Conservation (phyloP, 2,797 vertebrate species). For the Acrocephalus scirpaceus region DNA sequence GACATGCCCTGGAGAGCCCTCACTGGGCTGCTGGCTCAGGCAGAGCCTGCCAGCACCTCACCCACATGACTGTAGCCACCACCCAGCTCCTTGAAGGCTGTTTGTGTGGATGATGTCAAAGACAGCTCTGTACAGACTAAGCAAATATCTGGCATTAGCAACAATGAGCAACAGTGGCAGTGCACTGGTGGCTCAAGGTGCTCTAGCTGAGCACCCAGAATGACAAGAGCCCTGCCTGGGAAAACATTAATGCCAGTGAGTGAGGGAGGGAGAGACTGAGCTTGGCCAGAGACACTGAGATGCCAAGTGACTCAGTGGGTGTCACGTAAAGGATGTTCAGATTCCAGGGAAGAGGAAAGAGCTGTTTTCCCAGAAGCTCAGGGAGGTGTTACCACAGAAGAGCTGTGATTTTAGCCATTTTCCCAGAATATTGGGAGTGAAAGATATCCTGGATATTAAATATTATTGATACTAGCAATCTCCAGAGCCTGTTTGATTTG, state of each 20-base stretch:
- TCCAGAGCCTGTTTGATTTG: constrained; percentile 4
- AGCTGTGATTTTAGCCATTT: not conserved
- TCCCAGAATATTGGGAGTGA: not conserved
- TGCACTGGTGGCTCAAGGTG: not conserved
- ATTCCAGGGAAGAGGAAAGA: not conserved
- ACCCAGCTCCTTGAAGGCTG: not conserved
- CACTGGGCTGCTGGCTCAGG: not conserved
- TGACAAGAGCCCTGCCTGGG: not conserved
- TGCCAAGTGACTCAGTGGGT: not conserved
- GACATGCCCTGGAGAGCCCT: not conserved
- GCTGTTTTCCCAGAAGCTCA: not conserved
- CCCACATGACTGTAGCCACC: not conserved
- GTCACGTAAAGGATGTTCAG: not conserved
- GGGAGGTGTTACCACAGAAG: not conserved
- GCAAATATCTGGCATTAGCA: fast-evolving
- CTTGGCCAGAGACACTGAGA: not conserved
- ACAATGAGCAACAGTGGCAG: not conserved
- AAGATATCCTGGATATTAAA: not conserved
- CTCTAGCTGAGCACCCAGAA: not conserved
- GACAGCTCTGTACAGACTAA: not conserved
- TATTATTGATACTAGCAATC: constrained; percentile 22
- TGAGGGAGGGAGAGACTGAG: not conserved
- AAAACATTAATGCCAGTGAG: not conserved
- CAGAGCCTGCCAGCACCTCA: not conserved
- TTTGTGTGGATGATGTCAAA: not conserved